Evolutionary conservation across 64 coral and sea anemone species (phyloP), one percentile per base, ranked within the genome.

Genomic region (Stichodactyla helianthus): DNA sequence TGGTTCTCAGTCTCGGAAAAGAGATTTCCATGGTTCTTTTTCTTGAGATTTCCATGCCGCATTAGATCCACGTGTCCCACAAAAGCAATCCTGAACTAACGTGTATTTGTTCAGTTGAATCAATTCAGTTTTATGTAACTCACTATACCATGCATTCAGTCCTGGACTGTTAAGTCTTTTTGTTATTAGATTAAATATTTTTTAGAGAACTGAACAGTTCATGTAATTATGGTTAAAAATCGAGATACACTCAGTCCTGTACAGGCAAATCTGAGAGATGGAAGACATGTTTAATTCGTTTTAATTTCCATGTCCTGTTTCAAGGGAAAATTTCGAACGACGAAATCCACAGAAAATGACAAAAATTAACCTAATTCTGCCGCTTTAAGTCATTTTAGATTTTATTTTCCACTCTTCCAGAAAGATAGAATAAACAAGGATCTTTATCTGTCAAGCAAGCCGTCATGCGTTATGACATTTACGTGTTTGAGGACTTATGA

Each of bases 401-500:
- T 27, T 26, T 27, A 74, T 27, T 13, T 74, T 31, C 25, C 27
- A 74, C 25, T 31, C 22, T 74, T 74, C 68, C 27, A 74, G 68
- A 74, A 74, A 74, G 68, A 11, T 31, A 31, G 27, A 31, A 13
- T 27, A 74, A 74, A 74, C 68, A 74, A 74, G 27, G 68, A 27
- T 11, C 11, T 27, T 14, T 10, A 27, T 74, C 22, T 74, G 68
- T 35, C 68, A 74, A 13, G n/a, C 12, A 31, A 74, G n/a, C 68
- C 8, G 68, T 74, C 68, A 31, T 27, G 68, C 68, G 68, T 74
- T 74, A 27, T 74, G 68, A 9, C 68, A 74, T 74, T 74, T 27
- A 31, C 68, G 68, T 74, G 68, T 71, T 71, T 31, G 68, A 74
- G 25, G 9, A 14, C 68, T 74, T 74, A 74, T 74, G 68, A 74